Percentiles rank a stretch among this genome's conserved stretches.
Conservation (phyloP, 2,113 vertebrate species). For the Chelonoidis abingdonii region DNA sequence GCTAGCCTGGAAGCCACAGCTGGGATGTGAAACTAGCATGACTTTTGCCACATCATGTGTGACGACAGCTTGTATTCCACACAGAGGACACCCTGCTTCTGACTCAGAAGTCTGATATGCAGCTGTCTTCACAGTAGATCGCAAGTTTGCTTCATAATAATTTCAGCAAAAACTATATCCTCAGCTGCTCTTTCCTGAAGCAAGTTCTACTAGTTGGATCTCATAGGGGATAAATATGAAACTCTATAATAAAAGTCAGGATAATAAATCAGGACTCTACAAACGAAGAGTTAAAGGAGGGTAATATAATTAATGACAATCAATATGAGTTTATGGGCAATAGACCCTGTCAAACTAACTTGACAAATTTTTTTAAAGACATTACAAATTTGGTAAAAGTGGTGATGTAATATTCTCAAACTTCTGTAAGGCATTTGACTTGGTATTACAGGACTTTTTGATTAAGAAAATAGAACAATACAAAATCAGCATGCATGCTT, state of each 20-base stretch:
- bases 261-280: not conserved
- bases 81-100: not conserved
- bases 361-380: not conserved
- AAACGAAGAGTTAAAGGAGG: not conserved
- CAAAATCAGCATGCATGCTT: not conserved
- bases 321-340: not conserved
- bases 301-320: not conserved
- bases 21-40: not conserved
- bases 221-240: slow-evolving; percentile 4
- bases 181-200: not conserved
- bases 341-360: not conserved
- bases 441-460: not conserved
- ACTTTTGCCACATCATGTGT: not conserved
- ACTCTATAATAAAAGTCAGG: not conserved
- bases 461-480: not conserved
- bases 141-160: slow-evolving; percentile 13
- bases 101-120: not conserved
- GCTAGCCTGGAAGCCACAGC: not conserved
- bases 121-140: not conserved
- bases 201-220: not conserved
- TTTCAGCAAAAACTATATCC: not conserved
- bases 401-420: not conserved
- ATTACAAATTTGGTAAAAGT: not conserved
- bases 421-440: not conserved
- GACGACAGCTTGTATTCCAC: not conserved